Evolutionary conservation across 1,140 invertebrate species (phyloP), one percentile per base, ranked within the genome.

Genomic region (Pantala flavescens): DNA sequence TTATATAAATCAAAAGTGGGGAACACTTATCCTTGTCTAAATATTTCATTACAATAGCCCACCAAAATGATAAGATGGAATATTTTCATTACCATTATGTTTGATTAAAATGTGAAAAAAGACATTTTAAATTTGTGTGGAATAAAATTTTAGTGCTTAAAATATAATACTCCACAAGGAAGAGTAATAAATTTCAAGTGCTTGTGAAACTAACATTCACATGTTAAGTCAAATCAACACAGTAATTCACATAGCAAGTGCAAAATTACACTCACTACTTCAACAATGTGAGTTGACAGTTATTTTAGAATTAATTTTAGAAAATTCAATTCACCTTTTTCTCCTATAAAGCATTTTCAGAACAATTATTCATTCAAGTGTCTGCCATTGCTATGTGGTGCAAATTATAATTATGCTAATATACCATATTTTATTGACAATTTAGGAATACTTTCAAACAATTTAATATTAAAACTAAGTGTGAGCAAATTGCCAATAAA

Each of bases 181-280:
- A 9, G 28, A 36, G 9, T 36, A 5, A 36, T 36, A 36, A 36
- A 36, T 36, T 36, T 36, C 28, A 5, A 36, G 28, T 36, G 28
- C 28, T 36, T 9, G 9, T 5, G 28, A 36, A 36, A 63, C 49
- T 63, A 19, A 5, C 49, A 16, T 63, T 63, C 49, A 63, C 49
- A 63, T 63, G 49, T 63, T 36, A 36, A 63, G n/a, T 63, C 49
- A 63, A 63, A 63, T 63, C 14, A 63, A 63, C 49, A 63, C 28
- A 3, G 49, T 63, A 63, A 21, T 63, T 21, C 14, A 63, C 49
- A 63, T 63, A 63, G 49, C 49, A 63, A 19, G 49, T 63, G 49
- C 49, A 63, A 7, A 19, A 21, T 12, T 63, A 63, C 14, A 63
- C 14, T 63, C 49, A 63, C 49, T 63, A 16, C 14, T 63, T 63